A percentile compares a stretch with the other conserved stretches of the same genome.
These are phyloP conservation scores for Falcaria lacertinaria DNA, from an alignment of 2,888 invertebrate species.

Conservation along the genomic window DNA sequence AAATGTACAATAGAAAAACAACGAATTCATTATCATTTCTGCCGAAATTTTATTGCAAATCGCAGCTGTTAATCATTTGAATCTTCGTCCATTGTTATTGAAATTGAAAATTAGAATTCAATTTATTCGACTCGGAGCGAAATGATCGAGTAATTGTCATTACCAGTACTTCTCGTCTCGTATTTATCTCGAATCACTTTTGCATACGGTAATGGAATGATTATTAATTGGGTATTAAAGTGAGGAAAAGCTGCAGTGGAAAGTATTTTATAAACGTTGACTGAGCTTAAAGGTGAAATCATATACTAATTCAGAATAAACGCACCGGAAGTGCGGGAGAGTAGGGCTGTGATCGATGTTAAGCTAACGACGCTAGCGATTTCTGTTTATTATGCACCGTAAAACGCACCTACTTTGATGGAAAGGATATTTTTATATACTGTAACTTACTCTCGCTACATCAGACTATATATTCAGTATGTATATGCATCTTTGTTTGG, in stretches of 20 bases:
- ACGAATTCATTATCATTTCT: constrained; percentile 21
- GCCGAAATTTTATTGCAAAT: constrained; percentile 29
- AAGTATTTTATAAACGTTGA: constrained; percentile 45
- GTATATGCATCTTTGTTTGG: too few species aligned
- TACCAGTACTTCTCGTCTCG: constrained; percentile 25
- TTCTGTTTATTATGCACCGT: too few species aligned
- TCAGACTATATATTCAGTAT: too few species aligned
- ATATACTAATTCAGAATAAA: constrained; percentile 39
- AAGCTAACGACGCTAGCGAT: too few species aligned
- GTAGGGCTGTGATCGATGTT: constrained; percentile 13
- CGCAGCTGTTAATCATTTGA: constrained; percentile 38
- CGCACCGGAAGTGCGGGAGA: constrained; percentile 23
- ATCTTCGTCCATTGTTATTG: constrained; percentile 53
- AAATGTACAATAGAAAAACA: too few species aligned
- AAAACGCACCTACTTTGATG: too few species aligned
- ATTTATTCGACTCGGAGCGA: constrained; percentile 46
- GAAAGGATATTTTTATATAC: too few species aligned
- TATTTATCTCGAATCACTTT: neutral
- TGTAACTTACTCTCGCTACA: too few species aligned
- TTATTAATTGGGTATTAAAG: neutral
- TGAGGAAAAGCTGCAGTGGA: constrained; percentile 18
- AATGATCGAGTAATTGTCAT: constrained; percentile 47
- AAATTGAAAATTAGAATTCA: constrained; percentile 66
- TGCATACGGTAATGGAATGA: neutral
- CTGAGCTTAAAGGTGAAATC: constrained; percentile 28